phyloP scores from a whole-genome alignment of 2,113 vertebrate genomes.

The Melospiza georgiana region DNA sequence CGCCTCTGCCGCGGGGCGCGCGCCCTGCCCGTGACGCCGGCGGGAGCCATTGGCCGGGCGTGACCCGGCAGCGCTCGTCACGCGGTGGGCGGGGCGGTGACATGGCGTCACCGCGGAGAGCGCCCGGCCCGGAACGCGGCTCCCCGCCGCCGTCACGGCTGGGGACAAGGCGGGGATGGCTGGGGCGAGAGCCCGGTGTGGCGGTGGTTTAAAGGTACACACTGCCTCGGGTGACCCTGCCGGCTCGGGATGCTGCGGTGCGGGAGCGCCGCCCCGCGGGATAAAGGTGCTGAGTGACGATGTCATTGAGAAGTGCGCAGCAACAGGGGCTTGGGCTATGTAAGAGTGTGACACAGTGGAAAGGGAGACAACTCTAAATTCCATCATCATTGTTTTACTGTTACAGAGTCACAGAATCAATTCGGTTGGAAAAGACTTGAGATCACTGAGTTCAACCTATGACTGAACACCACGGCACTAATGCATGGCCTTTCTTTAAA shows the following conservation, averaged over 20 bases:
- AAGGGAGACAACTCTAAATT: background rate
- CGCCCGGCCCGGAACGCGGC: accelerated
- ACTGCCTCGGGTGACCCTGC: accelerated
- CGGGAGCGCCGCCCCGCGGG: accelerated
- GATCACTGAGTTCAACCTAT: background rate
- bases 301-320: accelerated
- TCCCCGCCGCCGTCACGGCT: accelerated
- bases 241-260: accelerated
- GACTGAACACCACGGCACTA: background rate
- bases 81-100: accelerated
- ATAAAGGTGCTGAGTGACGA: accelerated
- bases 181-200: no score
- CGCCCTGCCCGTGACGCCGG: accelerated
- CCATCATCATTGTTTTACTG: accelerated
- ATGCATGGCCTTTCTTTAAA: background rate
- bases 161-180: no score
- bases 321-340: accelerated
- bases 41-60: background rate
- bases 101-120: accelerated
- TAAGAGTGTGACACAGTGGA: no score
- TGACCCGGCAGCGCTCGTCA: background rate
- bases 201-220: no score
- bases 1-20: background rate
- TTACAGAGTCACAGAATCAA: background rate
- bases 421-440: background rate